Evolutionary conservation across 2,888 invertebrate genomes (phyloP).

Genomic region (Agelastica alni): DNA sequence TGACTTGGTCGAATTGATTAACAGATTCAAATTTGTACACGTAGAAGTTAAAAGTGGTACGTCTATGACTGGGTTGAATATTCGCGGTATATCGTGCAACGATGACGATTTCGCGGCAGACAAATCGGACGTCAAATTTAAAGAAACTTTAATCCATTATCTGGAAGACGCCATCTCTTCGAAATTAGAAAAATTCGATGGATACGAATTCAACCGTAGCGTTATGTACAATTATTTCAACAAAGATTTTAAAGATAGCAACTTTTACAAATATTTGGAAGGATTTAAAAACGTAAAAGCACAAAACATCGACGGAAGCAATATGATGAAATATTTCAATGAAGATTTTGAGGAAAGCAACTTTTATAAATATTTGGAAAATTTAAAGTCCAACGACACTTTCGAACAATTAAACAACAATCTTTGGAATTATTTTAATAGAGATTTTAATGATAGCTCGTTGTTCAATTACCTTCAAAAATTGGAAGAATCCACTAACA

Average conservation of each 20-base stretch:
- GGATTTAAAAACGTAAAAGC: slow-evolving; percentile 8
- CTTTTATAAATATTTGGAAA: slow-evolving; percentile 21
- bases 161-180: neutral
- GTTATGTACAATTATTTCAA: slow-evolving; percentile 24
- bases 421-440: slow-evolving; percentile 15
- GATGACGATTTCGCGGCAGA: neutral
- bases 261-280: slow-evolving; percentile 24
- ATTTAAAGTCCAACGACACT: slow-evolving; percentile 7
- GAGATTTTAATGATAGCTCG: slow-evolving; percentile 7
- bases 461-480: neutral
- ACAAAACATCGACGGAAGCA: slow-evolving; percentile 13
- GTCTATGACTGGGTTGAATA: slow-evolving; percentile 7
- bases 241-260: slow-evolving; percentile 20
- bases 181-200: neutral
- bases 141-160: neutral
- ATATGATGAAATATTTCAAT: slow-evolving; percentile 20
- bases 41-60: neutral
- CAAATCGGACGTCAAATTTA: neutral
- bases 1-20: slow-evolving; percentile 4
- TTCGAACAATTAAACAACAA: slow-evolving; percentile 10
- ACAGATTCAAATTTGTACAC: neutral
- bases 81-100: slow-evolving; percentile 21
- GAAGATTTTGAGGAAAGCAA: slow-evolving; percentile 19
- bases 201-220: slow-evolving; percentile 1
- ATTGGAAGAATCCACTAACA: slow-evolving; percentile 1